Evolutionary conservation across 2,797 vertebrate genomes (phyloP).

Genomic region (Enteromius viviparus): DNA sequence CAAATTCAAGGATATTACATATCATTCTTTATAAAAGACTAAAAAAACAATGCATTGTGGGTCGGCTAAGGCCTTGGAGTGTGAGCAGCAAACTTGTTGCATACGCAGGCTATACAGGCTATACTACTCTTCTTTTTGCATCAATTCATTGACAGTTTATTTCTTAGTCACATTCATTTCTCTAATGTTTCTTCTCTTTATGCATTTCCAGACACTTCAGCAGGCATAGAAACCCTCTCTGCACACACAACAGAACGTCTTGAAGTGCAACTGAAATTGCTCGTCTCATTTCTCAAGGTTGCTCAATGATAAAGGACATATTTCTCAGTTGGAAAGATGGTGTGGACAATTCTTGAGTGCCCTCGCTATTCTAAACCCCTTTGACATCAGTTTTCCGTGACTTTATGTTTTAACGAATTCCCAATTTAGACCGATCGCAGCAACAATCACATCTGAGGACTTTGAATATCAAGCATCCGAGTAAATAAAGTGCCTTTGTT

Average conservation of each 20-base stretch:
- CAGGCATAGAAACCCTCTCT: slow-evolving; percentile 66
- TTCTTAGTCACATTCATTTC: slow-evolving; percentile 25
- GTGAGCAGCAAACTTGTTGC: slow-evolving; percentile 46
- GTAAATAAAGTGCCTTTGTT: slow-evolving; percentile 21
- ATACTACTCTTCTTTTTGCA: not conserved
- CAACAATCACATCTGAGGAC: slow-evolving; percentile 28
- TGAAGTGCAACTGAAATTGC: slow-evolving; percentile 72
- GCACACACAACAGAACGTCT: slow-evolving; percentile 70
- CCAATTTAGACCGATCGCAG: slow-evolving; percentile 29
- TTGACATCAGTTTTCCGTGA: slow-evolving; percentile 53
- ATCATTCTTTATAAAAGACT: slow-evolving; percentile 4
- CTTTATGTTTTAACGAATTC: slow-evolving; percentile 40
- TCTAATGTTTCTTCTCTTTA: slow-evolving; percentile 67
- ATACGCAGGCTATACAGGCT: slow-evolving; percentile 28
- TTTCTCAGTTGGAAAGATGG: slow-evolving; percentile 70
- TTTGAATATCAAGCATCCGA: not conserved
- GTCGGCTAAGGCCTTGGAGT: slow-evolving; percentile 9
- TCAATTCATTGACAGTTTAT: slow-evolving; percentile 66
- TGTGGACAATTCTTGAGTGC: slow-evolving; percentile 62
- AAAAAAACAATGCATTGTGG: not conserved
- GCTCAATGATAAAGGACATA: slow-evolving; percentile 75
- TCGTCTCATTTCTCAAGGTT: slow-evolving; percentile 76
- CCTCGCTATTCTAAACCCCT: slow-evolving; percentile 67
- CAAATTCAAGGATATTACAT: slow-evolving; percentile 26
- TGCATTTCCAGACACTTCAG: slow-evolving; percentile 66